phyloP scores from a whole-genome alignment of 2,113 vertebrate species.

The Embiotoca jacksoni region DNA sequence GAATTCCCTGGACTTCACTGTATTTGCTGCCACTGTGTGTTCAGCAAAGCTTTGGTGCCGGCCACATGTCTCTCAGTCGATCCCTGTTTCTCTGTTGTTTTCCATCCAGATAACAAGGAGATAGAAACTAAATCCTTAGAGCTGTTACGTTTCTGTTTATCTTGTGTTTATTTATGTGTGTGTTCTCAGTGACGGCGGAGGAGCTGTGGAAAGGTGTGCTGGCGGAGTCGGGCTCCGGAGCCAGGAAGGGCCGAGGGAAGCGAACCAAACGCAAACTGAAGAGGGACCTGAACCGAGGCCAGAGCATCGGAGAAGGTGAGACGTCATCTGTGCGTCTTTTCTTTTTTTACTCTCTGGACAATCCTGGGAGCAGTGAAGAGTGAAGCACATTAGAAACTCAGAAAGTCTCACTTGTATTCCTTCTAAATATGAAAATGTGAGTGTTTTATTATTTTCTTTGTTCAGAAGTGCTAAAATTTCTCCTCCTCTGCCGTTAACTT shows the following conservation, averaged over 20 bases:
- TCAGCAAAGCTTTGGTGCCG: background rate
- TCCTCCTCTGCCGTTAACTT: background rate
- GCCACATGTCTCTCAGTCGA: no score
- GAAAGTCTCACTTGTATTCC: no score
- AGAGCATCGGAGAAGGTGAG: conserved; percentile 93
- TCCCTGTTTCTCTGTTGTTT: no score
- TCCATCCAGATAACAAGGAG: no score
- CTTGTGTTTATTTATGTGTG: background rate
- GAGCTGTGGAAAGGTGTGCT: conserved; percentile 93
- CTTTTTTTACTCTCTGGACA: no score
- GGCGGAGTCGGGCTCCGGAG: conserved; percentile 88
- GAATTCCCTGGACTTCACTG: background rate
- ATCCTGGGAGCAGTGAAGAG: no score
- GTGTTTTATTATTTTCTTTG: background rate
- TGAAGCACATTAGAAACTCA: no score
- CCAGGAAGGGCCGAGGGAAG: conserved; percentile 92
- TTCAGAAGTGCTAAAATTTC: background rate
- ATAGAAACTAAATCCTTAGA: no score
- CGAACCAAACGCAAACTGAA: conserved; percentile 89
- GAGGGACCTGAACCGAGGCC: conserved; percentile 91
- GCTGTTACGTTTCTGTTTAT: background rate
- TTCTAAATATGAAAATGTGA: background rate
- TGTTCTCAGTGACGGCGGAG: conserved; percentile 90
- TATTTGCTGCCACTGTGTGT: background rate
- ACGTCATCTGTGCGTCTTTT: background rate